phyloP scores from a whole-genome alignment of 2,888 invertebrate genomes.

The Hyposoter didymator region DNA sequence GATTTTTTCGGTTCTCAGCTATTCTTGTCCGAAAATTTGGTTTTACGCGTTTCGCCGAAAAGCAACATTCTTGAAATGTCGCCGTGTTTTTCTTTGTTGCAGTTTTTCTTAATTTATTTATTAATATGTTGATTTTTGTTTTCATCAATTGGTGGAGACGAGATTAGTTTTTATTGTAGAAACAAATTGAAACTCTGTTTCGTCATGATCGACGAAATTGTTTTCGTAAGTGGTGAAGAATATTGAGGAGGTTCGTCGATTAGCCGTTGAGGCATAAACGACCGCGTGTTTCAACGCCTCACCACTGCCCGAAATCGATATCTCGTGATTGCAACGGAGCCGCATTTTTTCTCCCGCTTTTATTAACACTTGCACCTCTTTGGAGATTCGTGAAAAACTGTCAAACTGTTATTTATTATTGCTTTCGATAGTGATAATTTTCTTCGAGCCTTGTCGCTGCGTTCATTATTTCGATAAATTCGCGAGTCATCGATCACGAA shows the following conservation, averaged over 20 bases:
- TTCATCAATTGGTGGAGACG: constrained; percentile 14
- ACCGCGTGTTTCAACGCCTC: constrained; percentile 57
- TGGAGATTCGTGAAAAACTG: neutral
- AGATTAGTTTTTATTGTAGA: neutral
- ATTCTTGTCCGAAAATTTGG: constrained; percentile 17
- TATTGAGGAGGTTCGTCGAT: constrained; percentile 54
- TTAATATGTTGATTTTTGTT: neutral
- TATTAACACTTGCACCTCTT: constrained; percentile 10
- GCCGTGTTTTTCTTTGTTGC: neutral
- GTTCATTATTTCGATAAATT: neutral
- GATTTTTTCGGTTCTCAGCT: constrained; percentile 9
- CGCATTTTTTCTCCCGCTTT: constrained; percentile 63
- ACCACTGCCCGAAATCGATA: constrained; percentile 64
- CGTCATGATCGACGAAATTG: constrained; percentile 27
- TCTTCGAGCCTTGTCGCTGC: neutral
- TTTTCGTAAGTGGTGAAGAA: constrained; percentile 24
- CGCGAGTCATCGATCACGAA: neutral
- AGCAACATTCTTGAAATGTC: constrained; percentile 47
- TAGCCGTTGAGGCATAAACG: constrained; percentile 49
- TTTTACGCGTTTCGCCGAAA: neutral
- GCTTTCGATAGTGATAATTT: neutral
- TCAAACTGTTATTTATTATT: neutral
- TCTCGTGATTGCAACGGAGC: constrained; percentile 58
- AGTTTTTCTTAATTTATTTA: neutral
- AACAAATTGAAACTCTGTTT: neutral